Conservation (phyloP, 2,888 invertebrate species). For the Lymantria monacha region DNA sequence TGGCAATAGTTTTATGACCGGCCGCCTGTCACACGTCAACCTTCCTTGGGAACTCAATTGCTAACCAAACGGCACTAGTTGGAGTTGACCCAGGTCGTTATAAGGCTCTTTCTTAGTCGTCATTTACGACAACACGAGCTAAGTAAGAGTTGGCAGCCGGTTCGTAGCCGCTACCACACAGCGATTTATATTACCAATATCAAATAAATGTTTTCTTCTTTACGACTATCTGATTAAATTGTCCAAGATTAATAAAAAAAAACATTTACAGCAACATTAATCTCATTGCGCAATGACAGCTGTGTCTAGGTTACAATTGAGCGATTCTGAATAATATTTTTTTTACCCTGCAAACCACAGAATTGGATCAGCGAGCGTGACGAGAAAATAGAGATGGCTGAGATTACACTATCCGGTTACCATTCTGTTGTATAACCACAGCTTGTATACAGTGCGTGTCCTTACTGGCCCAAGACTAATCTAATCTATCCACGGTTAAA, state of each 20-base stretch:
- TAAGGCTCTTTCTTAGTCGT: too few species aligned
- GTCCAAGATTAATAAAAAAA: constrained; percentile 9
- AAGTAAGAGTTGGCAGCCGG: too few species aligned
- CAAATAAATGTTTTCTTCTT: too few species aligned
- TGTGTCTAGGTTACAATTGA: constrained; percentile 40
- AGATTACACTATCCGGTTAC: constrained; percentile 50
- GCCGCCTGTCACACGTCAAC: too few species aligned
- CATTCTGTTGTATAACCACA: constrained; percentile 37
- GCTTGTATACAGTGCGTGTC: constrained; percentile 9
- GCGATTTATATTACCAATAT: too few species aligned
- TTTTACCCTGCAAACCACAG: constrained; percentile 43
- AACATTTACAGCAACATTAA: constrained; percentile 26
- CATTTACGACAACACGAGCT: too few species aligned
- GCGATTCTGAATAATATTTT: constrained; percentile 35
- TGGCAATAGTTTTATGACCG: too few species aligned
- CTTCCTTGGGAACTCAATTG: too few species aligned
- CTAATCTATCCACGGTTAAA: constrained; percentile 30
- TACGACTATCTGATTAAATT: too few species aligned
- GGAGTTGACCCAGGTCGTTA: too few species aligned
- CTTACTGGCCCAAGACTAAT: constrained; percentile 29
- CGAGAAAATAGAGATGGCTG: constrained; percentile 46
- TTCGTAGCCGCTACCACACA: too few species aligned
- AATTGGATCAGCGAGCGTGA: constrained; percentile 55
- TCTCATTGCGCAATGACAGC: constrained; percentile 39
- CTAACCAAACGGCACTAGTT: too few species aligned